Percentiles rank a stretch among this genome's conserved stretches.
Conservation (phyloP, 2,797 vertebrate genomes). For the Tragelaphus oryx region DNA sequence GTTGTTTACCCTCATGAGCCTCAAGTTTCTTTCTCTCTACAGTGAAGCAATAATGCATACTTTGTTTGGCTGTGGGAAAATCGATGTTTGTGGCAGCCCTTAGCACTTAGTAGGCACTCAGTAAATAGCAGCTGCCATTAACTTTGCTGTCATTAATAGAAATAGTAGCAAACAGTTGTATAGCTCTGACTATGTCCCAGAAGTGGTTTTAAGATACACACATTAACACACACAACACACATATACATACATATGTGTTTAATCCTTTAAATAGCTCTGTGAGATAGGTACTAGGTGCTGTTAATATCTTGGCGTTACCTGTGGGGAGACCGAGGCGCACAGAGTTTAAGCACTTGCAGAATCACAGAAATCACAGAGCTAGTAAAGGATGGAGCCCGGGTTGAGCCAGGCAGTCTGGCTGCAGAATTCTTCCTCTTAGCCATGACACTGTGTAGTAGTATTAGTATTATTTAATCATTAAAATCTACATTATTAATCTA, state of each 20-base stretch:
- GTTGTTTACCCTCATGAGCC: background rate
- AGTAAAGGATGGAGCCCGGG: background rate
- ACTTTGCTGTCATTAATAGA: background rate
- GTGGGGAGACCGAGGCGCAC: background rate
- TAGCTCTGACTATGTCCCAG: background rate
- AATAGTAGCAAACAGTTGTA: background rate
- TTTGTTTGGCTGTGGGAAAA: background rate
- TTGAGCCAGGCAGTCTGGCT: background rate
- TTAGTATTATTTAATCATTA: background rate
- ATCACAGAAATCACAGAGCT: background rate
- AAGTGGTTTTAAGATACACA: background rate
- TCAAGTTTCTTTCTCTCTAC: background rate
- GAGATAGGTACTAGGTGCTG: background rate
- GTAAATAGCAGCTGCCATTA: background rate
- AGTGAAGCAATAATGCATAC: background rate
- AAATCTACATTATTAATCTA: background rate
- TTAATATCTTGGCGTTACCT: background rate
- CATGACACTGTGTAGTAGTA: background rate
- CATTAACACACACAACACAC: background rate
- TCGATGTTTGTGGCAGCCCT: background rate
- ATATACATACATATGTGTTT: background rate
- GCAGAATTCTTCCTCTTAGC: background rate
- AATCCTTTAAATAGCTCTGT: background rate
- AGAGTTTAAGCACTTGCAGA: background rate
- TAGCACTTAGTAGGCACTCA: background rate